A percentile compares a stretch with the other conserved stretches of the same genome.
Conservation (phyloP, 2,113 vertebrate genomes). For the Neoarius graeffei region DNA sequence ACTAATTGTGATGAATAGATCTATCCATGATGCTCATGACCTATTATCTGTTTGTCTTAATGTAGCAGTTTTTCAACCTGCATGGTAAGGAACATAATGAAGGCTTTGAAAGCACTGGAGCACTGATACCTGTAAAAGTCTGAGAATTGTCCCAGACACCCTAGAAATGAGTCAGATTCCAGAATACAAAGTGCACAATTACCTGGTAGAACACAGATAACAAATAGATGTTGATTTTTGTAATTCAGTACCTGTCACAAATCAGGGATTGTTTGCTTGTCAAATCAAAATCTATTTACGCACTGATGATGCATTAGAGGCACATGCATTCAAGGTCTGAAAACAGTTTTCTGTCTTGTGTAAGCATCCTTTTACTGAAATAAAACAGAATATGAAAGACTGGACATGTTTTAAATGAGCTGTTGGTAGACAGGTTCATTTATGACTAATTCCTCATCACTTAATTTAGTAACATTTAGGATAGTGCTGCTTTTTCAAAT, state of each 20-base stretch:
- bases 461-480: not conserved
- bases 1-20: not conserved
- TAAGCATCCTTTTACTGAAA: not conserved
- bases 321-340: not conserved
- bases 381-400: not conserved
- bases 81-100: not conserved
- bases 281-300: not conserved
- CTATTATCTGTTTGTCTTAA: not conserved
- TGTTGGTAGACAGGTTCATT: not conserved
- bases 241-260: not conserved
- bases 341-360: not conserved
- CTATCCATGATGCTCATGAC: not conserved
- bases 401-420: not conserved
- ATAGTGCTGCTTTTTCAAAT: not conserved
- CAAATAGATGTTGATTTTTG: not conserved
- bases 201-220: not conserved
- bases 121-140: not conserved
- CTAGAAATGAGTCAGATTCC: not conserved
- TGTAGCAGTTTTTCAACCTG: not conserved
- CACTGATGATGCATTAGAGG: not conserved
- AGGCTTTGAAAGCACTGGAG: not conserved
- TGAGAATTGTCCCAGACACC: not conserved
- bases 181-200: not conserved
- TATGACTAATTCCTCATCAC: not conserved
- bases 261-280: not conserved